Conservation (phyloP, 64 coral and sea anemone species). For the Platygyra sinensis region DNA sequence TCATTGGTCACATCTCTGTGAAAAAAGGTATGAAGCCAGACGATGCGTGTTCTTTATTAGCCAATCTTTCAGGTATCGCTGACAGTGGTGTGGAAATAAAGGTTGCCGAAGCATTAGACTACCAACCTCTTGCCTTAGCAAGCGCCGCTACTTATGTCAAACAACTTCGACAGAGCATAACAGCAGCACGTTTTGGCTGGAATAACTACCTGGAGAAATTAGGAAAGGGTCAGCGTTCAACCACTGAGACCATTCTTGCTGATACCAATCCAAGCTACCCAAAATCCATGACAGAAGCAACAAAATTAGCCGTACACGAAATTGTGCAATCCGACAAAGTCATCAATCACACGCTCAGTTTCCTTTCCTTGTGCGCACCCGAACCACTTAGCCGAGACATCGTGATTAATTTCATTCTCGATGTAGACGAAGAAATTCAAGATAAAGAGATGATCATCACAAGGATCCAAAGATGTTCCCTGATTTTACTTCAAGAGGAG, state of each 20-base stretch:
- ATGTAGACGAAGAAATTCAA: too few relatives aligned
- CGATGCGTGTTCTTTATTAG: conserved; percentile 17
- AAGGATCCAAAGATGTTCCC: too few relatives aligned
- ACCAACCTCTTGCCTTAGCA: conserved; percentile 55
- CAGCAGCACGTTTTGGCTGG: background rate
- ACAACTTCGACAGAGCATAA: background rate
- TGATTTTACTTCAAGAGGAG: too few relatives aligned
- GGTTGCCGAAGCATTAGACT: conserved; percentile 27
- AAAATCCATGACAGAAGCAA: conserved; percentile 29
- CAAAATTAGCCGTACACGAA: background rate
- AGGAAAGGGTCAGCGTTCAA: background rate
- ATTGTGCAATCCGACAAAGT: conserved; percentile 7
- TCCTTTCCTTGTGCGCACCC: conserved; percentile 4
- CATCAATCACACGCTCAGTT: conserved; percentile 14
- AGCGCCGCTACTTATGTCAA: too few relatives aligned
- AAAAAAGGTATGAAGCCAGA: conserved; percentile 29
- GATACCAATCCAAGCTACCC: background rate
- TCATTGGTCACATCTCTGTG: conserved; percentile 4
- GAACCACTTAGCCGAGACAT: background rate
- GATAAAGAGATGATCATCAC: too few relatives aligned
- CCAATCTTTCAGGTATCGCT: conserved; percentile 1
- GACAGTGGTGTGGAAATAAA: background rate
- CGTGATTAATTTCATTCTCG: too few relatives aligned
- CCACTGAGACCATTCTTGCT: too few relatives aligned
- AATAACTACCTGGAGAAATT: background rate